Conservation (phyloP, 2,113 vertebrate species). For the Cyphomyrus plagiostoma region DNA sequence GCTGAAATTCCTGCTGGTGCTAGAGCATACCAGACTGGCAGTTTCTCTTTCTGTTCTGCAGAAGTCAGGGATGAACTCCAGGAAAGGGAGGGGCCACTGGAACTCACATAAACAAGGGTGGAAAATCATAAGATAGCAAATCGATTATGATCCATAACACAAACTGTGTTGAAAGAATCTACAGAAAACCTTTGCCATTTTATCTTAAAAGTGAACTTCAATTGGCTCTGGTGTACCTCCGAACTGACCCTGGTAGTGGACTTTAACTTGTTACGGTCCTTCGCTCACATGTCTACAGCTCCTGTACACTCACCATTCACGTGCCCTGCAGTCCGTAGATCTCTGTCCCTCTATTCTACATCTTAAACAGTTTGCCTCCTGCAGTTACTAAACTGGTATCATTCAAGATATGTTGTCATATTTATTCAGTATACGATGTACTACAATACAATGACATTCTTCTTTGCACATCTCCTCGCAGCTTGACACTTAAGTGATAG, state of each 20-base stretch:
- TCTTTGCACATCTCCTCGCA: neutral
- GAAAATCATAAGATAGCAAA: neutral
- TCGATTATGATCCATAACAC: neutral
- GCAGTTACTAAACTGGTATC: neutral
- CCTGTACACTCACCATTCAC: neutral
- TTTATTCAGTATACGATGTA: neutral
- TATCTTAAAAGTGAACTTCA: neutral
- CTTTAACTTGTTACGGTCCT: neutral
- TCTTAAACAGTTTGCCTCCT: neutral
- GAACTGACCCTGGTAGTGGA: neutral
- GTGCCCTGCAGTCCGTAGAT: neutral
- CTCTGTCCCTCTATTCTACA: neutral
- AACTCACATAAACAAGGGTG: neutral
- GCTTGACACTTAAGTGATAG: neutral
- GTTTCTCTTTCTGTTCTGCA: slow-evolving; percentile 42
- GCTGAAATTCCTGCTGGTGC: slow-evolving; percentile 34
- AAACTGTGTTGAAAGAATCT: neutral
- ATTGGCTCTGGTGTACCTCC: neutral
- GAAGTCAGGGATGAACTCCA: slow-evolving; percentile 26
- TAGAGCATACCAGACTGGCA: neutral
- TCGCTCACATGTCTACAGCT: neutral
- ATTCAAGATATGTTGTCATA: neutral
- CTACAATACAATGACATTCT: neutral
- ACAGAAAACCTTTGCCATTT: neutral
- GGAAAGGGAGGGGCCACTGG: neutral